These are phyloP conservation scores for Scaptomyza montana DNA, from an alignment of 1,140 invertebrate species.

Conservation along the genomic window DNA sequence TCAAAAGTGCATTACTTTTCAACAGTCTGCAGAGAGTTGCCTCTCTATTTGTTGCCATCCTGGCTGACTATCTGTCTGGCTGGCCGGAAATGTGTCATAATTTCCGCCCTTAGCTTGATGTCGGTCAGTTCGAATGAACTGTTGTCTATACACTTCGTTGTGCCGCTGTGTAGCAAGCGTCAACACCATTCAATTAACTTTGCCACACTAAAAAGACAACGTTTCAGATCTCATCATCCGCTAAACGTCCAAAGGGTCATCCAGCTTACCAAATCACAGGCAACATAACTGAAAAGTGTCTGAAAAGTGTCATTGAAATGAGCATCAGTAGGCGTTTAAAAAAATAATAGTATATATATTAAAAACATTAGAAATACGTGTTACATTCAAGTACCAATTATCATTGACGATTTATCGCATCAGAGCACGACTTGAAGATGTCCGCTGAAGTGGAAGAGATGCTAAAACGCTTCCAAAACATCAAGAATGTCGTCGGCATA, in stretches of 20 bases:
- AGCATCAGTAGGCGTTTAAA: neutral
- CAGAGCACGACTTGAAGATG: conserved; percentile 66
- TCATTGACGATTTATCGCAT: neutral
- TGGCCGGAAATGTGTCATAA: conserved; percentile 67
- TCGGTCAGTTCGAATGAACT: conserved; percentile 64
- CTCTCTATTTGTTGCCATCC: conserved; percentile 15
- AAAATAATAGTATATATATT: neutral
- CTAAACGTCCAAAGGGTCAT: conserved; percentile 25
- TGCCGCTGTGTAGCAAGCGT: conserved; percentile 31
- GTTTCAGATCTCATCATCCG: conserved; percentile 17
- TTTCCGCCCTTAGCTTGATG: conserved; percentile 73
- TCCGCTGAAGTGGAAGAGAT: conserved; percentile 91
- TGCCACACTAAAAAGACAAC: conserved; percentile 54
- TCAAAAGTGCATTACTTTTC: conserved; percentile 75
- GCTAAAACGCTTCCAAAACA: conserved; percentile 88
- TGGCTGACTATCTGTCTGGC: conserved; percentile 12
- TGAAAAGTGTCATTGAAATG: neutral
- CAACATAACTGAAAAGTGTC: conserved; percentile 32
- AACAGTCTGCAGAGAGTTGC: conserved; percentile 23
- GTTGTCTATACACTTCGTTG: conserved; percentile 1
- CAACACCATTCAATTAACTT: conserved; percentile 76
- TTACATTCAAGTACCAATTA: neutral
- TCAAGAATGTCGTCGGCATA: conserved; percentile 90
- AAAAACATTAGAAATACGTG: neutral
- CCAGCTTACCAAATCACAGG: conserved; percentile 55